Evolutionary conservation across 1,140 invertebrate species (phyloP).

Genomic region (Portunus trituberculatus): DNA sequence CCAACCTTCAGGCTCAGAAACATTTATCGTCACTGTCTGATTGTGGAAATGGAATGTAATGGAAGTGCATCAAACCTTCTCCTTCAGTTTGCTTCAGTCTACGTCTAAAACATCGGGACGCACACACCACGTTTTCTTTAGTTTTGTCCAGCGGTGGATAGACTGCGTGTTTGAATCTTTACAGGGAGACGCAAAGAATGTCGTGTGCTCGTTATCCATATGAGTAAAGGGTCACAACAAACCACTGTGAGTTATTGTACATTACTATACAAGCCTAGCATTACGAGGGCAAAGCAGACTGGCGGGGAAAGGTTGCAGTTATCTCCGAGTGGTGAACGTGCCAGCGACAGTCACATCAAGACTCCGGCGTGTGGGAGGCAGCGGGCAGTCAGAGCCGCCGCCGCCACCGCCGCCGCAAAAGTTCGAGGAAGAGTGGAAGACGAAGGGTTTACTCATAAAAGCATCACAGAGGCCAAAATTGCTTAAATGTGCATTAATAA

Average conservation of each 20-base stretch:
- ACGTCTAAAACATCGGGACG: neutral
- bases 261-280: neutral
- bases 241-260: slow-evolving; percentile 21
- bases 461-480: neutral
- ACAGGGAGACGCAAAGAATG: neutral
- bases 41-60: neutral
- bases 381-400: neutral
- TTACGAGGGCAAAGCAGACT: neutral
- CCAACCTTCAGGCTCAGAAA: neutral
- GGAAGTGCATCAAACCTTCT: no score
- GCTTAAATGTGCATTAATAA: neutral
- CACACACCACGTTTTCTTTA: neutral
- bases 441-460: neutral
- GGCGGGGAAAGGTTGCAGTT: neutral
- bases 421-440: neutral
- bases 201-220: neutral
- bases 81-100: neutral
- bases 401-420: neutral
- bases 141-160: neutral
- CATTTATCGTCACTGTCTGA: neutral
- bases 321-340: neutral
- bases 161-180: neutral
- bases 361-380: neutral
- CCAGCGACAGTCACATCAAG: neutral
- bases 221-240: neutral